Evolutionary conservation across 2,888 invertebrate species (phyloP), one percentile per base, ranked within the genome.

Genomic region (Crossocerus cetratus): DNA sequence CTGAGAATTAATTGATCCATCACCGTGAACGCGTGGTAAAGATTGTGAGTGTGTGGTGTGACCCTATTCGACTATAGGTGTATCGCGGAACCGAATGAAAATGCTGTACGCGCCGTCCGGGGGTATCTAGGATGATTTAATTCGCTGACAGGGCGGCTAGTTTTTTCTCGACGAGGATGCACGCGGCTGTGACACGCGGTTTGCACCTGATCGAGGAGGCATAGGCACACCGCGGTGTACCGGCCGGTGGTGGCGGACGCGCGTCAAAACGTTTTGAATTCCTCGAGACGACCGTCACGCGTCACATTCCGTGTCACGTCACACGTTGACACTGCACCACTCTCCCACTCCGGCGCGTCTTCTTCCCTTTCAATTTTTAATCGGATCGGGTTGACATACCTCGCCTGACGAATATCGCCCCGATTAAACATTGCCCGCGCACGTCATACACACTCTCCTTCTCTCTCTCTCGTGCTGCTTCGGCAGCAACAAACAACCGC

Each of bases 191-290:
- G 63, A 66, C 61, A 77, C 66, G 67, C 57, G 65, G 66, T 72
- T 76, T 65, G 59, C 65, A 73, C 72, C 73, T 74, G 69, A 66
- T 76, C 67, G 55, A 68, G 64, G 77, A 72, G 32, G 8, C 32
- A 32, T 32, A 32, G 32, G 32, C 32, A 32, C n/a, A n/a, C n/a
- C n/a, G 11, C 72, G 68, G 69, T 62, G 53, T 65, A 57, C 74
- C 57, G 64, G 65, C 62, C 20, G 23, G 55, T 21, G n/a, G 58
- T 53, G 61, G 69, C 59, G 69, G 45, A 23, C 56, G 69, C 68
- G 66, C 64, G 70, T 76, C 76, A 74, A 77, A 79, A 73, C 72
- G 81, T 82, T 84, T 83, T 76, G 69, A 78, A 83, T 84, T 83
- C 81, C 74, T 75, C 59, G 65, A 44, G 71, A 49, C 74, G 73